Conservation (phyloP, 53 echinoderm and acorn worm species). For the Henricia sp. region DNA sequence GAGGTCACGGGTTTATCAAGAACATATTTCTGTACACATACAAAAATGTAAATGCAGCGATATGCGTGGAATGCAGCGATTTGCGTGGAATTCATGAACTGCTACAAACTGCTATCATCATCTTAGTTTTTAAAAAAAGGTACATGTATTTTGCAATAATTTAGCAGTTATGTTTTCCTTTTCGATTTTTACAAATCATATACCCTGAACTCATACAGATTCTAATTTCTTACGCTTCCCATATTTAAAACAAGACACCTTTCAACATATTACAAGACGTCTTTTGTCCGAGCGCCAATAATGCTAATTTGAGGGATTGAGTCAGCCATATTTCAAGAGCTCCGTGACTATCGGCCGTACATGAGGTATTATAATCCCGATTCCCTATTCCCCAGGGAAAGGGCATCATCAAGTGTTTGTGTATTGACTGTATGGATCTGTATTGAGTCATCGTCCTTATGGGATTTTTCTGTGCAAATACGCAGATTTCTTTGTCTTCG, state of each 20-base stretch:
- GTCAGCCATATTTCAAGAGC: conserved; percentile 24
- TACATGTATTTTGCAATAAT: no score
- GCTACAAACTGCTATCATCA: no score
- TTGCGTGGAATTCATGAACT: no score
- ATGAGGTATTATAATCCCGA: conserved; percentile 33
- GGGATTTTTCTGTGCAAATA: conserved; percentile 41
- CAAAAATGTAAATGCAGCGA: no score
- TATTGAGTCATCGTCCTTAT: conserved; percentile 49
- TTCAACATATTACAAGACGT: not conserved
- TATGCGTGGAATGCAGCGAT: no score
- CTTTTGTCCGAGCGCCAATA: not conserved
- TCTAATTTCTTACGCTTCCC: not conserved
- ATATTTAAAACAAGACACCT: no score
- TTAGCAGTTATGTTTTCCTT: no score
- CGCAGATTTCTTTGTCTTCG: conserved; percentile 10
- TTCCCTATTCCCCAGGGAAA: conserved; percentile 1
- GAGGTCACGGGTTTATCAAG: no score
- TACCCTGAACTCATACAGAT: no score
- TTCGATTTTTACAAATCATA: no score
- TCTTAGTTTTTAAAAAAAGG: no score
- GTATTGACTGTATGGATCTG: conserved; percentile 59
- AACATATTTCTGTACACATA: no score
- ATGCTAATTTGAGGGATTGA: conserved; percentile 41
- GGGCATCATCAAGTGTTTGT: conserved; percentile 51
- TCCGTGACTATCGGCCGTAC: not conserved